A percentile compares a stretch with the other conserved stretches of the same genome.
Evolutionary conservation across 2,888 invertebrate species (phyloP).

Genomic region (Caenorhabditis sp.): DNA sequence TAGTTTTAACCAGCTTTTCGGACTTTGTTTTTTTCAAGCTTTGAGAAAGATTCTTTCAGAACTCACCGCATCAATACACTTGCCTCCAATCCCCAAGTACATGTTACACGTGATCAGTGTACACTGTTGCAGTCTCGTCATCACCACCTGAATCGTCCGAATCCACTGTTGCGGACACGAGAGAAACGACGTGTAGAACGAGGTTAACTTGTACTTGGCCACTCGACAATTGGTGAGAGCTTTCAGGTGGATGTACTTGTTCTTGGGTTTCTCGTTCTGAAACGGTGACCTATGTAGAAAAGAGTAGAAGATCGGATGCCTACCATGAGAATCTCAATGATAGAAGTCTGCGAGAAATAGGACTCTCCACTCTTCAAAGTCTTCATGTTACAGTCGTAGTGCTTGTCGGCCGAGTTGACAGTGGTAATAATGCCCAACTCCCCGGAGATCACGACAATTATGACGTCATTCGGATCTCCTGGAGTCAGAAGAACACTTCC

Average conservation of each 20-base stretch:
- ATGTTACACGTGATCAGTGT: slow-evolving; percentile 57
- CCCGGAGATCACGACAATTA: slow-evolving; percentile 56
- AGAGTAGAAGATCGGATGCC: too few species aligned
- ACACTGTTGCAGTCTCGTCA: slow-evolving; percentile 61
- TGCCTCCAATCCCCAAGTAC: slow-evolving; percentile 63
- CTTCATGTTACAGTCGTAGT: slow-evolving; percentile 50
- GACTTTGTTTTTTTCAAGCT: too few species aligned
- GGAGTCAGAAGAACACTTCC: slow-evolving; percentile 37
- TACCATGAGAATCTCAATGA: slow-evolving; percentile 63
- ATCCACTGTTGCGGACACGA: slow-evolving; percentile 48
- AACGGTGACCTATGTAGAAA: too few species aligned
- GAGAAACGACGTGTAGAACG: slow-evolving; percentile 34
- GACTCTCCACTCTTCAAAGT: slow-evolving; percentile 46
- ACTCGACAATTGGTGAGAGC: slow-evolving; percentile 44
- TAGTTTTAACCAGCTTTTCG: too few species aligned
- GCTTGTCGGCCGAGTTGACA: slow-evolving; percentile 21
- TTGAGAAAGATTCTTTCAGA: neutral
- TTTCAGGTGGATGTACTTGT: slow-evolving; percentile 48
- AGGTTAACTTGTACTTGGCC: slow-evolving; percentile 49
- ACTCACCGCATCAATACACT: slow-evolving; percentile 55
- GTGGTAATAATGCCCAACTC: slow-evolving; percentile 56
- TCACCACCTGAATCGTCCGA: slow-evolving; percentile 64
- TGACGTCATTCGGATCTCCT: slow-evolving; percentile 50
- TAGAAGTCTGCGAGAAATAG: slow-evolving; percentile 60
- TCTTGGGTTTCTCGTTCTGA: slow-evolving; percentile 34